These are phyloP conservation scores for Agrochola circellaris DNA, from an alignment of 2,888 invertebrate genomes.

Conservation along the genomic window DNA sequence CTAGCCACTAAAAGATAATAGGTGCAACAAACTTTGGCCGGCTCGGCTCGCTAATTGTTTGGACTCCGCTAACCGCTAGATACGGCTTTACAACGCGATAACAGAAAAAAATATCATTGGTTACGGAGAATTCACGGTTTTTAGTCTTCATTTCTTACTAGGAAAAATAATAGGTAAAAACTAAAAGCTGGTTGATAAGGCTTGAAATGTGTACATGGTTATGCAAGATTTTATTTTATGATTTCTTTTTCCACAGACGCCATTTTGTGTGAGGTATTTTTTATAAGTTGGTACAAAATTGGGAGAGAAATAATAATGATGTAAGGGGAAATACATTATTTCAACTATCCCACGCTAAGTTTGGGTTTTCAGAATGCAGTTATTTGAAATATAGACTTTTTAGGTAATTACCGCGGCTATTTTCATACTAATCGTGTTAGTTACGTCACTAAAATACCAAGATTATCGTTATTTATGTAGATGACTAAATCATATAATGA, in stretches of 20 bases:
- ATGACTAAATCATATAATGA: neutral
- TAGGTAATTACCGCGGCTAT: neutral
- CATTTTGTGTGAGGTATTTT: neutral
- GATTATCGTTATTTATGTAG: neutral
- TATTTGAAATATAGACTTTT: neutral
- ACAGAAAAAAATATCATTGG: conserved; percentile 44
- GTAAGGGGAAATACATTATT: no score
- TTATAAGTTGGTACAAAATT: neutral
- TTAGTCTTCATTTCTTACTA: conserved; percentile 9
- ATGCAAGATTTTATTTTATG: neutral
- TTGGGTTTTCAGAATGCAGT: neutral
- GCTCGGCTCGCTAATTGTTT: conserved; percentile 71
- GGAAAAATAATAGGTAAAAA: neutral
- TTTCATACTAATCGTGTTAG: neutral
- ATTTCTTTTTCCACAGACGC: no score
- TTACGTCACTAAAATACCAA: neutral
- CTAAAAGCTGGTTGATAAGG: neutral
- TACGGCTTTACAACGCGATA: conserved; percentile 28
- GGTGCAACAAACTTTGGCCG: conserved; percentile 79
- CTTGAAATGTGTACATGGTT: conserved; percentile 13
- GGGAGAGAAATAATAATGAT: neutral
- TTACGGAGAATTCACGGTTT: conserved; percentile 43
- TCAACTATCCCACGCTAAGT: neutral
- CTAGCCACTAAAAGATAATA: conserved; percentile 61
- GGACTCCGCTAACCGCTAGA: conserved; percentile 39